Conservation (phyloP, 2,113 vertebrate species). For the Lepus timidus region DNA sequence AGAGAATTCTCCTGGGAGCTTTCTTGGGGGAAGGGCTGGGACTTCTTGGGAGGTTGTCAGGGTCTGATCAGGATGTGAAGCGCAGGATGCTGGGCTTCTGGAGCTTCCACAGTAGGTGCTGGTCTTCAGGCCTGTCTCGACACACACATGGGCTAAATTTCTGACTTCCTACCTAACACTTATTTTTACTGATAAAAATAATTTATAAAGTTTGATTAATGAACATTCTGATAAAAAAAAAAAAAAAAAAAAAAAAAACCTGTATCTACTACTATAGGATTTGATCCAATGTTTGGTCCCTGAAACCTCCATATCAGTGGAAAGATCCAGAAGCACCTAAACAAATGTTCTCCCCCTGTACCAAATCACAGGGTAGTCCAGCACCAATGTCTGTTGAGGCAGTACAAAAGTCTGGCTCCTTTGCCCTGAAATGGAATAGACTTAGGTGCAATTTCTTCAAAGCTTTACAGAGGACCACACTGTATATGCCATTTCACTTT, state of each 20-base stretch:
- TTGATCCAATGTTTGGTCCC: neutral
- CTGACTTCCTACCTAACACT: neutral
- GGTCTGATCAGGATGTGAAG: no score
- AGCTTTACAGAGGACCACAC: accelerated
- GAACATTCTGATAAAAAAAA: slow-evolving; percentile 1
- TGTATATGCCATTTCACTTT: neutral
- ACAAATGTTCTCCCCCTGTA: accelerated
- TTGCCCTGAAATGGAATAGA: neutral
- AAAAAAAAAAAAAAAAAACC: neutral
- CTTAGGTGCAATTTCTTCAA: neutral
- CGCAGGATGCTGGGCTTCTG: no score
- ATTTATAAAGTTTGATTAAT: neutral
- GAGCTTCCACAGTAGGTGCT: no score
- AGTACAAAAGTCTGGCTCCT: neutral
- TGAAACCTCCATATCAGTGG: neutral
- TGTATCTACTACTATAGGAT: neutral
- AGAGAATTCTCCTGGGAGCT: no score
- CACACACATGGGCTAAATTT: no score
- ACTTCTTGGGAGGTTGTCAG: no score
- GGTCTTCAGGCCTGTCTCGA: no score
- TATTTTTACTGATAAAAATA: neutral
- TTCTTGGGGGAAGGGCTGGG: no score
- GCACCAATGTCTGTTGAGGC: neutral
- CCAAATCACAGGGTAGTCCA: neutral
- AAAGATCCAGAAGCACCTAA: neutral